phyloP scores from a whole-genome alignment of 2,113 vertebrate species.

The western clawed frog (Xenopus tropicalis) region UCB_Xtro_10.0 CM004451.2:85767001-85767500 shows the following conservation, averaged over 20 bases:
- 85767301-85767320: conserved; percentile 32
- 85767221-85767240: neutral
- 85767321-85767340: conserved; percentile 19
- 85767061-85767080: too few relatives aligned
- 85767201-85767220: neutral
- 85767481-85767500: neutral
- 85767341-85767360: conserved; percentile 7
- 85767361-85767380: conserved; percentile 16
- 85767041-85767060: too few relatives aligned
- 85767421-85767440: conserved; percentile 9
- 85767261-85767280: conserved; percentile 22
- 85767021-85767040: too few relatives aligned
- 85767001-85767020: too few relatives aligned
- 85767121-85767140: too few relatives aligned
- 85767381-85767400: conserved; percentile 23
- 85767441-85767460: neutral
- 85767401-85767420: conserved; percentile 16
- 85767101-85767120: too few relatives aligned
- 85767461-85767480: conserved; percentile 8
- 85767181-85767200: too few relatives aligned
- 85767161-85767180: too few relatives aligned
- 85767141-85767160: too few relatives aligned
- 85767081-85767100: too few relatives aligned
- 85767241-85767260: conserved; percentile 14
- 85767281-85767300: conserved; percentile 37